Base-by-base conservation (phyloP, 2,888 invertebrate genomes). In the Sarcophaga rosellei region DNA sequence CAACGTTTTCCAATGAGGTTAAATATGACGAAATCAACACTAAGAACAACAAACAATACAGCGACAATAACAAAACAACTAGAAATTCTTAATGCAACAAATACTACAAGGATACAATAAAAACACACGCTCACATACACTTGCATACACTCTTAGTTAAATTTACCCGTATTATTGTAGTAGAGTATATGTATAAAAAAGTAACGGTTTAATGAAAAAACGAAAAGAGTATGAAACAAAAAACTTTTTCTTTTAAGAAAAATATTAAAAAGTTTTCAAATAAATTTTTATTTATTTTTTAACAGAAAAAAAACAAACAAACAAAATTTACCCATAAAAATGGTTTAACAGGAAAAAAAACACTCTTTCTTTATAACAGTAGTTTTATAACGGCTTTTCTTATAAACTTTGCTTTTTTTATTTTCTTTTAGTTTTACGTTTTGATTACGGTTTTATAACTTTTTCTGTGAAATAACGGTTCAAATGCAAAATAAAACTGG, bases 1-100 rank as follows among this genome's bases (percentile, higher is more conserved):
- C 86, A 86, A 81, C 70, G 86, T 74, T 81, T 86, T 69, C 69
- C 53, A 86, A 86, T 74, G 84, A 81, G 86, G 86, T 86, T 86
- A 86, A 66, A 74, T 72, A 84, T 86, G 86, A 84, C 84, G 81
- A 86, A 84, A 84, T 81, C 81, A 81, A 84, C 45, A 79, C 17
- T 53, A 17, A 35, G 35, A 35, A 35, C 35, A 35, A 35, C 35
- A 53, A 53, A 53, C 1, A 47, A 12, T n/a, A n/a, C 11, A 47
- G 8, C 47, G 15, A 47, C 47, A 47, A 47, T 47, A 47, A 15
- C 4, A 35, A 35, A 35, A 6, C 35, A 35, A 8, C 10, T 35
- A 35, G 35, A 35, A 74, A 47, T 59, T 72, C 72, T 20, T 53
- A 70, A 75, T 61, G 77, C 80, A 85, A 84, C 81, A 86, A 83